Base-by-base conservation (phyloP, 2,888 invertebrate species). In the Julus scanicus region DNA sequence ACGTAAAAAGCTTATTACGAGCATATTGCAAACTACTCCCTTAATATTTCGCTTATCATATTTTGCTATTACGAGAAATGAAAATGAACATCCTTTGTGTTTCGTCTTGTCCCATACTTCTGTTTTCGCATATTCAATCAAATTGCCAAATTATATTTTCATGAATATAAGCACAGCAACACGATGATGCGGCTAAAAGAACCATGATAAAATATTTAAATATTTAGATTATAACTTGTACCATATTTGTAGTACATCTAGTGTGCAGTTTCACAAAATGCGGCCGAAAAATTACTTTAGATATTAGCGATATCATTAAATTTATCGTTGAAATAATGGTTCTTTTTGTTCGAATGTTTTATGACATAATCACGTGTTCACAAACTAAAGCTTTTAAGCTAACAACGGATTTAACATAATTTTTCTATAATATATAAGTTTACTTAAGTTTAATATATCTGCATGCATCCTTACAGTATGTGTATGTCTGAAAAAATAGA, bases 131-230 rank as follows among this genome's bases (percentile, higher is more conserved):
- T 9, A 71, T 71, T 71, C 8, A 71, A 71, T 71, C 9, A n/a
- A 71, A 29, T 8, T 63, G 8, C 29, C 8, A 29, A 11, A 29
- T 80, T 39, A 9, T 3, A 2, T 80, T 80, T 15, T 80, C 37
- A 11, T 57, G 8, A 57, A 57, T 57, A 57, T 13, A 57, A 6
- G 4, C 57, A 57, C 1, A 6, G n/a, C n/a, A 57, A n/a, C 17
- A 29, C 8, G 63, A 17, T 6, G 63, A 13, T 80, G 80, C 13
- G 80, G 44, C 6, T 44, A 8, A 44, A 44, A 44, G 44, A 9
- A 71, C 8, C 29, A 80, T 80, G 39, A 80, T 80, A 80, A 80
- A 29, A 71, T 71, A 71, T 71, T 71, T 29, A 9, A 37, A 80
- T 80, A 15, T 80, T 80, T 80, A 80, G 13, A 39, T 37, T 3